Conservation (phyloP, 2,113 vertebrate genomes). For the Syngnathus floridae region DNA sequence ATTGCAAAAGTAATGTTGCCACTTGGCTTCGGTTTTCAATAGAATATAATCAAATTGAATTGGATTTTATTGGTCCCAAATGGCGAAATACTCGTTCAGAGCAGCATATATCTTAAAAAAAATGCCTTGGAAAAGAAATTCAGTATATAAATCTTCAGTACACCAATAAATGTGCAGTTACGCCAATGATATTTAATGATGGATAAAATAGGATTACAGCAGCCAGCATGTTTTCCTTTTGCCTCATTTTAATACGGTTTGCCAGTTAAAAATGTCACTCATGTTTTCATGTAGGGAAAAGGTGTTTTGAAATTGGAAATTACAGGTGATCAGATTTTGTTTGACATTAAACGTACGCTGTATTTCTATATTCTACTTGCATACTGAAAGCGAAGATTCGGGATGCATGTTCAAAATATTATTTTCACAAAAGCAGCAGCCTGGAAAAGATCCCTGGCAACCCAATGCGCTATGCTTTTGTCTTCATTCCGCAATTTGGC, state of each 20-base stretch:
- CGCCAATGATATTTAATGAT: background rate
- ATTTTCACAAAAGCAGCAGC: slow-evolving; percentile 8
- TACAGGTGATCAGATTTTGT: background rate
- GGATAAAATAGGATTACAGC: background rate
- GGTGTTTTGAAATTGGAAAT: background rate
- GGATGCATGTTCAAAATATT: background rate
- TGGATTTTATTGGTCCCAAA: background rate
- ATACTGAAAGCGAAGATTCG: background rate
- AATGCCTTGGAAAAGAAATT: too few relatives aligned
- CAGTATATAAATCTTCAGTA: too few relatives aligned
- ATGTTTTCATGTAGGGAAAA: background rate
- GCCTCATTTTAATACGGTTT: background rate
- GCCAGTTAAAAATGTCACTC: background rate
- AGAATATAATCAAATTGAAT: background rate
- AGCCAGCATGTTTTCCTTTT: background rate
- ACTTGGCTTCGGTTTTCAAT: background rate
- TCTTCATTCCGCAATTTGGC: slow-evolving; percentile 19
- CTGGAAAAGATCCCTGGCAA: slow-evolving; percentile 21
- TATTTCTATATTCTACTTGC: background rate
- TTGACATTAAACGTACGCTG: background rate
- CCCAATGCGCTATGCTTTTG: slow-evolving; percentile 15
- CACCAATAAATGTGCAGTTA: too few relatives aligned
- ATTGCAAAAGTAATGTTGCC: background rate
- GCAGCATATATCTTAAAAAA: too few relatives aligned
- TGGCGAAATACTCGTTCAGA: background rate